Conservation (phyloP, 2,797 vertebrate genomes). For the Ctenochaetus hawaiiensis region DNA sequence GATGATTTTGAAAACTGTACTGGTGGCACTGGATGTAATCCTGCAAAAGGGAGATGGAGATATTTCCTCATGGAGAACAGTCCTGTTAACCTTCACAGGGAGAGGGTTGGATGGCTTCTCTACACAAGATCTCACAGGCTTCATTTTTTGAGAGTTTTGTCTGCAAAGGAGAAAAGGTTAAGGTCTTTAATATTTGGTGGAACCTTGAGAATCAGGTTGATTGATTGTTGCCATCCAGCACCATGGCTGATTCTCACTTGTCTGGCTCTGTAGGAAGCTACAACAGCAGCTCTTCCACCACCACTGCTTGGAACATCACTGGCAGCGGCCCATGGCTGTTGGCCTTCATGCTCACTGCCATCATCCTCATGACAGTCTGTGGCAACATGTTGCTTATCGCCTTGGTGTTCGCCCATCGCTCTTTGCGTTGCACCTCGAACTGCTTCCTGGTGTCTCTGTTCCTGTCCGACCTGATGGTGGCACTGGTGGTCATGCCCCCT, state of each 20-base stretch:
- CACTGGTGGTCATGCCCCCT: constrained; percentile 97
- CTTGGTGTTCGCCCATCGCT: constrained; percentile 93
- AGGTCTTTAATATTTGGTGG: constrained; percentile 1
- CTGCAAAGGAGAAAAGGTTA: constrained; percentile 19
- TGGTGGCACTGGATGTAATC: constrained; percentile 44
- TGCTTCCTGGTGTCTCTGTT: constrained; percentile 98
- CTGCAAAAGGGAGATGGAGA: constrained; percentile 42
- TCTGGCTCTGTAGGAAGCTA: constrained; percentile 63
- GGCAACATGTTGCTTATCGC: constrained; percentile 93
- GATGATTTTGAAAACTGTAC: constrained; percentile 45
- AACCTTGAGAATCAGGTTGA: constrained; percentile 24
- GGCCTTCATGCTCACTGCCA: constrained; percentile 89
- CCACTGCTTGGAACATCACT: constrained; percentile 80
- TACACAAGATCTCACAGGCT: constrained; percentile 20
- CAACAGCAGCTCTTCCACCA: constrained; percentile 71
- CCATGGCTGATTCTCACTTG: constrained; percentile 76
- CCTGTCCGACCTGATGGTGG: constrained; percentile 97
- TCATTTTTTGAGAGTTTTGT: constrained; percentile 31
- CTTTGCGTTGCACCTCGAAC: constrained; percentile 96
- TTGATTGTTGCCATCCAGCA: constrained; percentile 24
- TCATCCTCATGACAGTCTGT: constrained; percentile 90
- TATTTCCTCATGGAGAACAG: constrained; percentile 45
- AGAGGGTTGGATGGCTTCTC: constrained; percentile 39
- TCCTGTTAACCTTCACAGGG: constrained; percentile 9
- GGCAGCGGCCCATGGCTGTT: constrained; percentile 91